Evolutionary conservation across 2,888 invertebrate species (phyloP), one percentile per base, ranked within the genome.

Genomic region (Lasius fuliginosus): DNA sequence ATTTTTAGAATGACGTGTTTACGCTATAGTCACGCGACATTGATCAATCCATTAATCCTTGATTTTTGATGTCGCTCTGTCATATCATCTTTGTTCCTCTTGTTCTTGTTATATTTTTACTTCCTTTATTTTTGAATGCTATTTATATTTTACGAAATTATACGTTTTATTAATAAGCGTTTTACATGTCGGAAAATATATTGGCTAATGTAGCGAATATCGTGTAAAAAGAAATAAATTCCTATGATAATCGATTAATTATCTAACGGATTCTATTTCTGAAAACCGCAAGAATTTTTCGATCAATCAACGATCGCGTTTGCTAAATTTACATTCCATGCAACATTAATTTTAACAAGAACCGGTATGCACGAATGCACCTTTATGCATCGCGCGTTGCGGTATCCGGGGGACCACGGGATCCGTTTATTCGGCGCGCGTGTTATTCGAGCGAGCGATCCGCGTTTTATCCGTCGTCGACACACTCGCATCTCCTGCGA

Each of bases 401-500:
- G 58, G n/a, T 23, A 46, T 58, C 33, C 60, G 8, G 18, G 33
- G 46, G 46, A 15, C 18, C 46, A 4, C 33, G 18, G 60, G 30
- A 3, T 8, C 30, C 56, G 42, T 42, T 65, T 58, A 58, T 67
- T 67, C 67, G 49, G 42, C 56, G 53, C 30, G n/a, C 11, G 30
- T 49, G 62, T 75, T 64, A 75, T 64, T 64, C 64, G 49, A 64
- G 36, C 56, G 9, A 12, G 40, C 40, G 40, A 12, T 36, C n/a
- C 40, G 4, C 56, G 12, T 40, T 23, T 81, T 73, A 73, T 73
- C 56, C 60, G 33, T 53, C 53, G 58, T 42, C 71, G 60, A 71
- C 46, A 11, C 53, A 65, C 46, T 60, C 73, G 73, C 69, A 56
- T 81, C 60, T 73, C 73, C 79, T 81, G 49, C 46, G 79, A 81